Conservation (phyloP, 2,113 vertebrate species). For the Coryphaenoides rupestris region DNA sequence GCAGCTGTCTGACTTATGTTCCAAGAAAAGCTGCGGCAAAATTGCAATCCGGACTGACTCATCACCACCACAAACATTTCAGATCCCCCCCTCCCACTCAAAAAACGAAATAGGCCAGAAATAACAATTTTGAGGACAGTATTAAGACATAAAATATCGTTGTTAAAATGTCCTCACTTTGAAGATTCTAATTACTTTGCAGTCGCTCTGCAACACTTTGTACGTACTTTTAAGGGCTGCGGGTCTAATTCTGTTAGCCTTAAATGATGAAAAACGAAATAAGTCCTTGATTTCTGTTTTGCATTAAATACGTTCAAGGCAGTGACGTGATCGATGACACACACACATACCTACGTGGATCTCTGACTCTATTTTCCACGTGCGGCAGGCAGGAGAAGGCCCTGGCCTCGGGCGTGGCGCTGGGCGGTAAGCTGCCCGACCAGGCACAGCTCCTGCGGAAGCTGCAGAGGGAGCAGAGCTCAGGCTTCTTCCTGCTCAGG, state of each 20-base stretch:
- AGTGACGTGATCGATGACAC: conserved; percentile 23
- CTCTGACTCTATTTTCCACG: conserved; percentile 23
- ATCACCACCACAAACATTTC: conserved; percentile 30
- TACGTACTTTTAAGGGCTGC: conserved; percentile 16
- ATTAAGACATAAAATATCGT: conserved; percentile 22
- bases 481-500: conserved; percentile 74
- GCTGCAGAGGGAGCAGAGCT: conserved; percentile 65
- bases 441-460: conserved; percentile 80
- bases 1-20: conserved; percentile 25
- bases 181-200: too few species aligned
- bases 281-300: conserved; percentile 32
- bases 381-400: conserved; percentile 66
- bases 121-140: conserved; percentile 30
- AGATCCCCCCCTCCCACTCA: conserved; percentile 28
- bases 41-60: conserved; percentile 32
- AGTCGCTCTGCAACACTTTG: too few species aligned
- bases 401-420: conserved; percentile 41
- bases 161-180: too few species aligned
- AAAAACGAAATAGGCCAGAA: conserved; percentile 10
- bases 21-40: conserved; percentile 23
- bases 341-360: conserved; percentile 39
- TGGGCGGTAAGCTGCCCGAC: conserved; percentile 59
- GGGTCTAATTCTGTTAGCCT: not conserved
- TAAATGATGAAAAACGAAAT: not conserved
- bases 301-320: conserved; percentile 39